A percentile compares a stretch with the other conserved stretches of the same genome.
phyloP scores from a whole-genome alignment of 2,888 invertebrate species.

The Emmelina monodactyla region DNA sequence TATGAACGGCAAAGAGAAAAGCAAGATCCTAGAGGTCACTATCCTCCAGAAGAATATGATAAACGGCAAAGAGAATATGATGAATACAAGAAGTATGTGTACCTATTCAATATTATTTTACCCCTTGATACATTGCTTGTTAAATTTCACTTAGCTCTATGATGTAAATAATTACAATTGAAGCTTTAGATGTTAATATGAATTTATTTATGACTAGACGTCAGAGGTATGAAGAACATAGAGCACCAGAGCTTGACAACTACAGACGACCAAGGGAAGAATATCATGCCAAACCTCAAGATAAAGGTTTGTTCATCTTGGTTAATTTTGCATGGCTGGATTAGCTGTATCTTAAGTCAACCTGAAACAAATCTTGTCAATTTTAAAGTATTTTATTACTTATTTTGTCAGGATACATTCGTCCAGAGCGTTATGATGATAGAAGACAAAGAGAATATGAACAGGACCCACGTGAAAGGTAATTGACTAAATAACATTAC shows the following conservation, averaged over 20 bases:
- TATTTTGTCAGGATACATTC: constrained; percentile 30
- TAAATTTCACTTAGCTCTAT: background rate
- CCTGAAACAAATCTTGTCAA: too few relatives aligned
- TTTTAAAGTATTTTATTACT: constrained; percentile 3
- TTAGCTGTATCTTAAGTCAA: background rate
- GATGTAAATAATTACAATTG: background rate
- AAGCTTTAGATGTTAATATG: too few relatives aligned
- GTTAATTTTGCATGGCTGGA: too few relatives aligned
- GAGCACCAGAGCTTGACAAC: constrained; percentile 30
- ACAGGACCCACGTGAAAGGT: constrained; percentile 31
- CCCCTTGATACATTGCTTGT: background rate
- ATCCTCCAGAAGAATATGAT: constrained; percentile 24
- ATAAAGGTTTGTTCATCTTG: constrained; percentile 27
- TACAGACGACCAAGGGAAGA: constrained; percentile 38
- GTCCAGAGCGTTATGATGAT: constrained; percentile 44
- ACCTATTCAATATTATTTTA: background rate
- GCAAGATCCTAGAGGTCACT: background rate
- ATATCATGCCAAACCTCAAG: constrained; percentile 31
- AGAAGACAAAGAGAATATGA: constrained; percentile 35
- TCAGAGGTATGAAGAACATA: constrained; percentile 34
- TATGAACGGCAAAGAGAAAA: background rate
- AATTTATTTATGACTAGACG: too few relatives aligned
- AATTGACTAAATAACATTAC: too few relatives aligned
- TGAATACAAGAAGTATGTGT: constrained; percentile 39
- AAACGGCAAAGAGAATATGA: constrained; percentile 31